Base-by-base conservation (phyloP, 2,113 vertebrate genomes). In the Salvelinus alpinus region DNA sequence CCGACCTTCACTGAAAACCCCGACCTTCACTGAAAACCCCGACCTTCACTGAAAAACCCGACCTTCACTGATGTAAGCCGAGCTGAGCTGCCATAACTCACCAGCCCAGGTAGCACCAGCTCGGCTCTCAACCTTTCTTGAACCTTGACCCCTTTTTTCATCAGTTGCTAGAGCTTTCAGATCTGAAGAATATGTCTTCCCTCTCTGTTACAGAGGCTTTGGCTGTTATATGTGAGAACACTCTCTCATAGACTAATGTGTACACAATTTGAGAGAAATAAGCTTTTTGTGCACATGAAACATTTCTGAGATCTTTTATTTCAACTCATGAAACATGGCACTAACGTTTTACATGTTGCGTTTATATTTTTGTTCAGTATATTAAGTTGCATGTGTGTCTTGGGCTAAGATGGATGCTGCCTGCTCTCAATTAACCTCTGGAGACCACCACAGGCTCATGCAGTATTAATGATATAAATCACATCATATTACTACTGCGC, bases 391-490 rank as follows among this genome's bases (percentile, higher is more conserved):
- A 59, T 78, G 31, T 81, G 80, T 79, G 66, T 81, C 70, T 9
- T 54, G 24, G 75, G 67, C 74, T 81, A 80, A 78, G 24, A 47
- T 70, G n/a, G 11, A 47, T 22, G 38, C 3, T 71, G 22, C 16
- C 7, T 71, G 22, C 70, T 73, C 34, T 51, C 22, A 80, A 76
- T 78, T 64, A 62, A 66, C 79, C 60, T 79, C 73, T 25, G 64
- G 69, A 73, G 79, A 60, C 31, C 29, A 18, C 60, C 72, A 29
- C 51, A 31, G 34, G 25, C 76, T 81, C 31, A 22, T 72, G 51
- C 74, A 22, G 64, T 85, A 86, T 81, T 73, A 73, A 78, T 83
- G 72, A 82, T 62, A 68, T 18, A 83, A 51, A 79, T 81, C 74
- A 76, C 73, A 64, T 70, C 0, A 34, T 74, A 66, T 70, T n/a